Conservation (phyloP, 2,888 invertebrate species). For the Embidobia sp. region DNA sequence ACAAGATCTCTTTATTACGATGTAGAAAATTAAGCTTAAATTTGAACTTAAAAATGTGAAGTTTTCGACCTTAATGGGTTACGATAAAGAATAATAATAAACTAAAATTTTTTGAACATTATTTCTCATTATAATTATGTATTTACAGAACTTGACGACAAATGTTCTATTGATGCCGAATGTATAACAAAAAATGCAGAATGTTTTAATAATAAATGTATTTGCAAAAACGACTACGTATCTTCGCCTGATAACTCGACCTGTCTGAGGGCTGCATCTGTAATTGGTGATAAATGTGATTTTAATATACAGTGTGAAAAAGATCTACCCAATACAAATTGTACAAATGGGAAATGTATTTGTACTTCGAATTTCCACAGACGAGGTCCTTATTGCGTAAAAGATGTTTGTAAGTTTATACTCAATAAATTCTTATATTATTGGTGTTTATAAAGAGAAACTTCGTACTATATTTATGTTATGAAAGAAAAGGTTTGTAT, state of each 20-base stretch:
- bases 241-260: slow-evolving; percentile 71
- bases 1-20: no score
- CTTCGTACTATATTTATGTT: no score
- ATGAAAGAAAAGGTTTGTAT: no score
- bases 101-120: no score
- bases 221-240: slow-evolving; percentile 76
- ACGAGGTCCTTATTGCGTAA: slow-evolving; percentile 71
- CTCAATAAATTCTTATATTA: no score
- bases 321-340: slow-evolving; percentile 71
- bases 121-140: no score
- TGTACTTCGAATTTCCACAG: slow-evolving; percentile 72
- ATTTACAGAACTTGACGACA: slow-evolving; percentile 72
- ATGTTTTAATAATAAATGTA: slow-evolving; percentile 76
- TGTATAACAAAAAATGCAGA: slow-evolving; percentile 76
- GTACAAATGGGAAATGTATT: slow-evolving; percentile 71
- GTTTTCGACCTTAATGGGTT: no score
- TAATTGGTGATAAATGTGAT: slow-evolving; percentile 75
- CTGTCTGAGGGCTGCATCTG: slow-evolving; percentile 76
- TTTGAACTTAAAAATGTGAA: no score
- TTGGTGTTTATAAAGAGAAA: no score
- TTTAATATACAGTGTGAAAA: slow-evolving; percentile 76
- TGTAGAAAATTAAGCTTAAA: no score
- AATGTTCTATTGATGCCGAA: slow-evolving; percentile 76
- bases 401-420: slow-evolving; percentile 72
- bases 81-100: no score